Base-by-base conservation (phyloP, 2,113 vertebrate genomes). In the Copsychus sechellarum region DNA sequence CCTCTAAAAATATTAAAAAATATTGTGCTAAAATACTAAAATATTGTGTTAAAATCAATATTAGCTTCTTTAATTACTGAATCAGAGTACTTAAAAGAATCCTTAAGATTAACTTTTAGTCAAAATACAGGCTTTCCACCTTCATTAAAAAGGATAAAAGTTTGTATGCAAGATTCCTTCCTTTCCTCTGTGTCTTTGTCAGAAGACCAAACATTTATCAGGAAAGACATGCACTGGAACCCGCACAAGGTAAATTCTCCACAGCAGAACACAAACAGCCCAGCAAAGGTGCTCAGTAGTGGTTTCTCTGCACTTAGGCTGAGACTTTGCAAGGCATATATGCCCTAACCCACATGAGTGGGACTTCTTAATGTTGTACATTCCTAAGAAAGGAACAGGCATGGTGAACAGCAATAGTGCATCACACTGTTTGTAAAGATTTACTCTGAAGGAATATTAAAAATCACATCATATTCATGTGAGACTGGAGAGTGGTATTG, bases 251-350 rank as follows among this genome's bases (percentile, higher is more conserved):
- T 62, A 51, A 56, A 20, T 78, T 57, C 58, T 72, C 43, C 8
- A 9, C 31, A 58, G 29, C 5, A 60, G 34, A 45, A 31, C 8
- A 26, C 25, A 24, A 80, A 29, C 8, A 57, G 3, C 24, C 26
- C 1, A 2, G 12, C 33, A 64, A 58, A 62, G 38, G 13, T 60
- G 24, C 3, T 2, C 1, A 2, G 12, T 11, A 45, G 11, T 1
- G 1, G 13, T 33, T 25, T 69, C 38, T 28, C 64, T 48, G 54
- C 54, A 24, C 48, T 54, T 71, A 28, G 45, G 0, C 43, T 11
- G 12, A 48, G 29, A 14, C 16, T 64, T 64, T 60, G 50, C 34
- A 45, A 50, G 38, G 34, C 33, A 34, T 31, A 3, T 1, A 1
- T 48, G 28, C 40, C 18, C 56, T 47, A 56, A 24, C 9, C 29